These are phyloP conservation scores for Amphiprion clarkii DNA, from an alignment of 2,797 vertebrate genomes.

Conservation along the genomic window DNA sequence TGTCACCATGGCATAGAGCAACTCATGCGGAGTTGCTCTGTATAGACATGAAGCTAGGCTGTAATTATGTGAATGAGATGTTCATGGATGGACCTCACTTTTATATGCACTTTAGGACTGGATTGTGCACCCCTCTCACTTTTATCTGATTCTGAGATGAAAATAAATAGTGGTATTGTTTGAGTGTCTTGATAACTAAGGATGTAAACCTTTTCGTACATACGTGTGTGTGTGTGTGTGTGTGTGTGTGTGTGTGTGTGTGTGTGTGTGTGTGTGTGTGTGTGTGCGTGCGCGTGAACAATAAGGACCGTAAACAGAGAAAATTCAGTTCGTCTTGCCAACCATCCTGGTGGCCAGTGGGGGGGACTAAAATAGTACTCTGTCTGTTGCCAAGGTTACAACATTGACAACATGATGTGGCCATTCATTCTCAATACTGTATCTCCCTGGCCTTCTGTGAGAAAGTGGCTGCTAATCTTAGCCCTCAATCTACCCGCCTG, in stretches of 20 bases:
- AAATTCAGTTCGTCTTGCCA: conserved; percentile 60
- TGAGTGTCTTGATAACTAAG: conserved; percentile 38
- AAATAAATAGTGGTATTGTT: conserved; percentile 43
- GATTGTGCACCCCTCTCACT: conserved; percentile 26
- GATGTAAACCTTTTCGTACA: neutral
- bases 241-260: too few species aligned
- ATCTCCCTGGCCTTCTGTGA: conserved; percentile 91
- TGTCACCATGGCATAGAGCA: conserved; percentile 1
- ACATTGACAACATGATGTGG: conserved; percentile 90
- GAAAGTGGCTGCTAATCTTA: conserved; percentile 90
- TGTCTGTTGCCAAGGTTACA: conserved; percentile 92
- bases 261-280: too few species aligned
- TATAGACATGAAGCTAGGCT: conserved; percentile 26
- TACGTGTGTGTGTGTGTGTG: too few species aligned
- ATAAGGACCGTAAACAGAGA: conserved; percentile 46
- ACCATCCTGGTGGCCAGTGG: conserved; percentile 76
- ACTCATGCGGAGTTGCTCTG: conserved; percentile 15
- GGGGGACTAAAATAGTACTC: conserved; percentile 87
- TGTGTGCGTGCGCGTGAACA: conserved; percentile 19
- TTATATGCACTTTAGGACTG: conserved; percentile 26
- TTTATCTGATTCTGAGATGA: conserved; percentile 35
- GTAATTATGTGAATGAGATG: conserved; percentile 37
- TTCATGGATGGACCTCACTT: conserved; percentile 45
- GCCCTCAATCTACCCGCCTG: conserved; percentile 88
- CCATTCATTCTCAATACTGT: conserved; percentile 90